These are phyloP conservation scores for Neoseiulus cucumeris DNA, from an alignment of 1,140 invertebrate species.

Conservation along the genomic window DNA sequence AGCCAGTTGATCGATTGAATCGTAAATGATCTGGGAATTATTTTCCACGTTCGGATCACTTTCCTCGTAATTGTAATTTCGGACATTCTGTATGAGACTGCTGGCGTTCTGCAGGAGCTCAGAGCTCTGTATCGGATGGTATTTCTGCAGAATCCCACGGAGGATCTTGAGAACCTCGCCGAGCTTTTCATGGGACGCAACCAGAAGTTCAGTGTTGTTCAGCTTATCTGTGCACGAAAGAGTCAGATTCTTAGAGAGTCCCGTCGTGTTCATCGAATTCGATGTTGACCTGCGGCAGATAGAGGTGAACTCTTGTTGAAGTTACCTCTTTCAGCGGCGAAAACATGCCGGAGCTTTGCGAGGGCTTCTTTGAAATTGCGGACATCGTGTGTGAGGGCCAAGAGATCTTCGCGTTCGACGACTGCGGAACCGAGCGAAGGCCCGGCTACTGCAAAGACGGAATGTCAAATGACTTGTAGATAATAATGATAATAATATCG, in stretches of 20 bases:
- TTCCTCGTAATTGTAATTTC: slow-evolving; percentile 32
- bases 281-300: no score
- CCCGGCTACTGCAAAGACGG: background rate
- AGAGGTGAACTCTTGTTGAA: no score
- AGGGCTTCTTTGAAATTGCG: slow-evolving; percentile 34
- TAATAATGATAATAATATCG: no score
- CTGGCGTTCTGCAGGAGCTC: slow-evolving; percentile 32
- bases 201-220: slow-evolving; percentile 26
- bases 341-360: slow-evolving; percentile 29
- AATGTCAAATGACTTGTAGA: no score
- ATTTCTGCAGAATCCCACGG: slow-evolving; percentile 32
- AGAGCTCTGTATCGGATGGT: slow-evolving; percentile 33
- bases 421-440: slow-evolving; percentile 13
- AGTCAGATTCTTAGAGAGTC: no score
- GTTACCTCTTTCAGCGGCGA: slow-evolving; percentile 28
- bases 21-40: slow-evolving; percentile 25
- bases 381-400: slow-evolving; percentile 34
- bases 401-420: slow-evolving; percentile 34
- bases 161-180: slow-evolving; percentile 34
- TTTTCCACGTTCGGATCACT: slow-evolving; percentile 24
- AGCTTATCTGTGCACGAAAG: slow-evolving; percentile 24
- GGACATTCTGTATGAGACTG: slow-evolving; percentile 33
- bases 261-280: no score
- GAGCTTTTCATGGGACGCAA: slow-evolving; percentile 31
- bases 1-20: slow-evolving; percentile 34